Evolutionary conservation across 2,888 invertebrate species (phyloP).

Genomic region (Apantesis nais): DNA sequence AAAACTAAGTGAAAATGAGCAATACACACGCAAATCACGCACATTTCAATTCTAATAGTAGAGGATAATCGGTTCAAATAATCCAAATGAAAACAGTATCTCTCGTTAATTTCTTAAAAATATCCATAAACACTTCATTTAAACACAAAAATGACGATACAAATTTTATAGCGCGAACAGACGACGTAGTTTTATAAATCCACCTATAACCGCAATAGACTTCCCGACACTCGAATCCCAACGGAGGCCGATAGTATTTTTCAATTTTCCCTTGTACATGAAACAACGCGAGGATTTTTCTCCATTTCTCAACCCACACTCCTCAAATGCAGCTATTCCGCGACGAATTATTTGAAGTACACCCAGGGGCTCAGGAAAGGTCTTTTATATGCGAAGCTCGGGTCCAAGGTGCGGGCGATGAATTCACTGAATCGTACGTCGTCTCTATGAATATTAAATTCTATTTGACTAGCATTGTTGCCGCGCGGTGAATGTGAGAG

Average conservation of each 20-base stretch:
- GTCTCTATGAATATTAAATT: slow-evolving; percentile 85
- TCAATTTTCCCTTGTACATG: slow-evolving; percentile 73
- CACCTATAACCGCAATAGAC: slow-evolving; percentile 50
- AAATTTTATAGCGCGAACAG: slow-evolving; percentile 33
- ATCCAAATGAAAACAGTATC: background rate
- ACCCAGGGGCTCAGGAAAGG: slow-evolving; percentile 76
- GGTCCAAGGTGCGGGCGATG: slow-evolving; percentile 82
- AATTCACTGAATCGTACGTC: slow-evolving; percentile 84
- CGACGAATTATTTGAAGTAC: slow-evolving; percentile 81
- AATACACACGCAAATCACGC: background rate
- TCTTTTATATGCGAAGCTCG: slow-evolving; percentile 80
- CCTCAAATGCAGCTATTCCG: slow-evolving; percentile 76
- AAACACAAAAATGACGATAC: slow-evolving; percentile 32
- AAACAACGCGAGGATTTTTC: slow-evolving; percentile 73
- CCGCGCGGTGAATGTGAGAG: slow-evolving; percentile 74
- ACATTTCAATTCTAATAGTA: background rate
- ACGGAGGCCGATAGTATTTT: slow-evolving; percentile 70
- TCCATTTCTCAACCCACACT: slow-evolving; percentile 67
- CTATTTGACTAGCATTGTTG: slow-evolving; percentile 81
- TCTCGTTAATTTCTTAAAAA: slow-evolving; percentile 3
- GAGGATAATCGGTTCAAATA: background rate
- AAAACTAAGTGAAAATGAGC: background rate
- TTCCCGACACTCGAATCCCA: slow-evolving; percentile 55
- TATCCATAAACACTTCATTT: slow-evolving; percentile 24
- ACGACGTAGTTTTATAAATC: slow-evolving; percentile 56